Base-by-base conservation (phyloP, 2,797 vertebrate genomes). In the Lagodon rhomboides region DNA sequence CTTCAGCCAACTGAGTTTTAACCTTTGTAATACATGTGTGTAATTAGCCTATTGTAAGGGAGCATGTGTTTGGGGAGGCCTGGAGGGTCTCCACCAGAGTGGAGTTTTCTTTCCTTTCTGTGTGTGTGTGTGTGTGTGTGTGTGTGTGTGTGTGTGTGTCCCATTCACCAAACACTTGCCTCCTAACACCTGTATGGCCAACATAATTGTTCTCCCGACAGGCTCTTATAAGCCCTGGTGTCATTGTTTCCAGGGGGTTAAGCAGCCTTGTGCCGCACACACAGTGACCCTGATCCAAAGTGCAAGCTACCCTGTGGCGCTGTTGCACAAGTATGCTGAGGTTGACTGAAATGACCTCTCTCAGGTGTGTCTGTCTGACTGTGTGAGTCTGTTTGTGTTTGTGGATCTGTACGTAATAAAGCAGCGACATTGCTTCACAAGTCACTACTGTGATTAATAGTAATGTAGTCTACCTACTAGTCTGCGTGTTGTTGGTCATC, bases 41-140 rank as follows among this genome's bases (percentile, higher is more conserved):
- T 95, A 95, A 97, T 96, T 95, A 95, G 92, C 73, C 87, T 86
- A 95, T 95, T 97, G 93, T 95, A 84, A 90, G 84, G 90, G 91
- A 94, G 93, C 87, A 87, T 94, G 95, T 94, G 94, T 94, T 95
- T 95, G 87, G 67, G 62, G 71, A 85, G 89, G 87, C 75, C 85
- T 85, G n/a, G 63, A 90, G 90, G 82, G 69, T 88, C 69, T 87
- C 51, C 59, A 71, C 61, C 64, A 72, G 68, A 78, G 49, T 72
- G 27, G 47, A 68, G 66, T 72, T 76, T 62, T 70, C 77, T 83
- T 80, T 46, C 78, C 82, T 46, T 75, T 25, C n/a, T 56, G 10
- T 7, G 56, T 65, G 56, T 34, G 54, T 68, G 63, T 83, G 64
- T 85, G 83, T 76, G 92, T 92, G 92, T 56, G 10, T 7, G 56